Evolutionary conservation across 2,888 invertebrate genomes (phyloP).

Genomic region (Tachystola acroxantha): DNA sequence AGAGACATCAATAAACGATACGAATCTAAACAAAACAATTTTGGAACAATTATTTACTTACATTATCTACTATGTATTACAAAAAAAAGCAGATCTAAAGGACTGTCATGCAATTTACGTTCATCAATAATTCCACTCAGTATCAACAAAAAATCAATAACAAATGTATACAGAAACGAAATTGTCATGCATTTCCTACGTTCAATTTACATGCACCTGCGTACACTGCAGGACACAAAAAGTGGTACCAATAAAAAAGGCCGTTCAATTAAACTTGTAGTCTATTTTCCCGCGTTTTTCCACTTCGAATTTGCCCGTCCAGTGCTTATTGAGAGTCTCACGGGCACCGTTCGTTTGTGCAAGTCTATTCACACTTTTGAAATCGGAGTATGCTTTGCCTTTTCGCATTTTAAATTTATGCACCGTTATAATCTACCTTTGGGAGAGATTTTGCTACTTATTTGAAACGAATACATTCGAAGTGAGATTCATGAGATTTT

Average conservation of each 20-base stretch:
- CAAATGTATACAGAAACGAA: background rate
- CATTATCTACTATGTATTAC: no score
- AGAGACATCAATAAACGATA: no score
- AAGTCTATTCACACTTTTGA: background rate
- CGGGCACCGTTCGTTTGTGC: background rate
- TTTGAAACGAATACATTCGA: no score
- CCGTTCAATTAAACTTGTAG: constrained; percentile 1
- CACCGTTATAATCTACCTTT: no score
- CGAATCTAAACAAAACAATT: no score
- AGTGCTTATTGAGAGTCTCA: background rate
- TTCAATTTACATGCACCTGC: background rate
- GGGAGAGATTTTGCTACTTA: no score
- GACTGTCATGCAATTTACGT: background rate
- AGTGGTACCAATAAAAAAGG: background rate
- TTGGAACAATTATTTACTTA: no score
- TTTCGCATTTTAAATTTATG: background rate
- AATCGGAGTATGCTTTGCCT: background rate
- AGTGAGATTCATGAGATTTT: no score
- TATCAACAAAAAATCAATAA: background rate
- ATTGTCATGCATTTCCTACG: background rate
- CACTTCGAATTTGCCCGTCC: background rate
- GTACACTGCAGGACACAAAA: background rate
- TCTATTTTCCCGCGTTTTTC: constrained; percentile 1
- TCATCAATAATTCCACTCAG: background rate
- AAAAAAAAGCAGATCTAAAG: no score